Base-by-base conservation (phyloP, 2,797 vertebrate genomes). In the Schizopygopsis pylzovi region DNA sequence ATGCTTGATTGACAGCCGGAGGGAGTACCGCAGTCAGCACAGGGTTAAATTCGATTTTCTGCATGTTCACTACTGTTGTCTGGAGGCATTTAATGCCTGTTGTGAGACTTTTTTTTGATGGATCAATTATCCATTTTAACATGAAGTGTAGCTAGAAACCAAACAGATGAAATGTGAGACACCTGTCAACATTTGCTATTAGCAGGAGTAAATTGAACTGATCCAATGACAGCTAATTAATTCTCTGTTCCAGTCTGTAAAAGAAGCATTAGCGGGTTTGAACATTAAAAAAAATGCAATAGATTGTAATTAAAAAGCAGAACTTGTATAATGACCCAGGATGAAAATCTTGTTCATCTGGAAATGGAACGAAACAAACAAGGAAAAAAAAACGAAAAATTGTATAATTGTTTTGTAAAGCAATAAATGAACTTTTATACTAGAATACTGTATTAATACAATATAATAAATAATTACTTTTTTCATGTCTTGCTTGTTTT, bases 91-190 rank as follows among this genome's bases (percentile, higher is more conserved):
- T 95, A 94, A 93, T 94, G 93, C 92, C 85, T 86, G 88, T 88
- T 88, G 94, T 93, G 93, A 94, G 94, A 94, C 94, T 94, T 54
- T 39, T 94, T 83, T 95, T 94, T 96, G 95, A 96, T 95, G 94
- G 95, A 95, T 96, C 95, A 96, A 96, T 96, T 95, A 95, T 95
- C 95, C 93, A 91, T 93, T 93, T 93, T 94, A 94, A 94, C 94
- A 91, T 95, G 94, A 95, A 94, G 94, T 89, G 87, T 94, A 94
- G 93, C 92, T 92, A 81, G 83, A 86, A 86, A 86, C 85, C 83
- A 94, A 94, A 95, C 94, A 93, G 93, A 92, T 84, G 65, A 89
- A 92, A 93, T 91, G 92, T 91, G 90, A 94, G 94, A 94, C 94
- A 95, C 93, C 95, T 95, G 94, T 96, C 94, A 95, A 92, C 93